Evolutionary conservation across 1,140 invertebrate genomes (phyloP).

Genomic region (Chrysomallon squamiferum): DNA sequence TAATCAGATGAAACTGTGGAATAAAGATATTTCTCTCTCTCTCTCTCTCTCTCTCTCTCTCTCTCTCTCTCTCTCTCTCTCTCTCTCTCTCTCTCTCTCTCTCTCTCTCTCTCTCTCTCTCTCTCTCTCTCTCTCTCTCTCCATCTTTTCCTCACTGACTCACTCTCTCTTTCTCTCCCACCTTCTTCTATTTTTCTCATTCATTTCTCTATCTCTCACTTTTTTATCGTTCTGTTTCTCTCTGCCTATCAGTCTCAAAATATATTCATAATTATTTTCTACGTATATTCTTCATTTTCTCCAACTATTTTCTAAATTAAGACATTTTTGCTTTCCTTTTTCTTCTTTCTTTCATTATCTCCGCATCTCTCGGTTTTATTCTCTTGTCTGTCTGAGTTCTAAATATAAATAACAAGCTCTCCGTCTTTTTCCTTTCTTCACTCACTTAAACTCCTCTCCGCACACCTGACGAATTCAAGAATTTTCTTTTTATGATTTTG

Average conservation of each 20-base stretch:
- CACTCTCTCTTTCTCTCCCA: neutral
- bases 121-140: constrained; percentile 9
- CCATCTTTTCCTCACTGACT: constrained; percentile 1
- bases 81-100: constrained; percentile 2
- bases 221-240: neutral
- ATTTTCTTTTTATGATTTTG: too few species aligned
- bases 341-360: constrained; percentile 3
- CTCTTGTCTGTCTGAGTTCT: too few species aligned
- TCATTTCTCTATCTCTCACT: neutral
- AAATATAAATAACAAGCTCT: too few species aligned
- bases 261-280: neutral
- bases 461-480: too few species aligned
- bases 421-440: constrained; percentile 1
- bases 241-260: neutral
- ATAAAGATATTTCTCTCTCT: too few species aligned
- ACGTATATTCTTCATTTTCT: neutral
- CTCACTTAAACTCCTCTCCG: constrained; percentile 1
- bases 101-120: constrained; percentile 4
- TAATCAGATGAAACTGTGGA: too few species aligned
- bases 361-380: too few species aligned
- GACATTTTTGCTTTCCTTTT: constrained; percentile 1
- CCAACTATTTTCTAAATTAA: neutral
- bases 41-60: too few species aligned
- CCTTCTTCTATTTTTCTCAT: neutral
- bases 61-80: too few species aligned